Percentiles rank a stretch among this genome's conserved stretches.
Evolutionary conservation across 2,113 vertebrate genomes (phyloP).

Genomic region (Corythaixoides concolor): DNA sequence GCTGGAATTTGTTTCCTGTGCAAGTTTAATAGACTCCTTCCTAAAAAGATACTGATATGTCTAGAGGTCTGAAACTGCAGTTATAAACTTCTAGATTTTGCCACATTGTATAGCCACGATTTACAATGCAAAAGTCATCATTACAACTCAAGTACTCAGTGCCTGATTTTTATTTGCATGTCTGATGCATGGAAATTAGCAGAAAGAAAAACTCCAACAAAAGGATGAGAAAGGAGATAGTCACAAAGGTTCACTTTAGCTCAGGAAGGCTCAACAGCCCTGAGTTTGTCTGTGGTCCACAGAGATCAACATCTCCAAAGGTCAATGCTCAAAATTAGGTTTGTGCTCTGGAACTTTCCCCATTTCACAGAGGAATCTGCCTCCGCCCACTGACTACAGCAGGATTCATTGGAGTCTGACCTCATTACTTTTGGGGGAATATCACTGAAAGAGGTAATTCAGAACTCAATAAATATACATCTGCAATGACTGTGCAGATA

Average conservation of each 20-base stretch:
- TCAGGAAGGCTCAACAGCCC: background rate
- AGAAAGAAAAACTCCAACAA: background rate
- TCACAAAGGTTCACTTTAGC: background rate
- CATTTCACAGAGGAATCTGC: background rate
- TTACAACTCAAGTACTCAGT: background rate
- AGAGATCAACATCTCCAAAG: background rate
- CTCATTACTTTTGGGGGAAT: background rate
- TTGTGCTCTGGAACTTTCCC: background rate
- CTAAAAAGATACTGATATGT: background rate
- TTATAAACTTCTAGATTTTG: background rate
- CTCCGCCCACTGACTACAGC: background rate
- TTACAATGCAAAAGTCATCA: background rate
- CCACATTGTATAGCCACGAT: background rate
- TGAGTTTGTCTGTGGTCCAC: background rate
- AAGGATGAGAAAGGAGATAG: rapidly evolving
- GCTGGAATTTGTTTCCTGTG: background rate
- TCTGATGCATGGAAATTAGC: background rate
- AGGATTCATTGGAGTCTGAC: background rate
- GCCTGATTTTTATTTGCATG: background rate
- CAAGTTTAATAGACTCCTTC: background rate
- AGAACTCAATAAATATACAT: background rate
- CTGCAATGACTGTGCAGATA: background rate
- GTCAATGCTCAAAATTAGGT: background rate
- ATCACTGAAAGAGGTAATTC: background rate
- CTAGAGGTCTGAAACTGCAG: background rate